Conservation (phyloP, 2,797 vertebrate genomes). For the Xenopus petersii region DNA sequence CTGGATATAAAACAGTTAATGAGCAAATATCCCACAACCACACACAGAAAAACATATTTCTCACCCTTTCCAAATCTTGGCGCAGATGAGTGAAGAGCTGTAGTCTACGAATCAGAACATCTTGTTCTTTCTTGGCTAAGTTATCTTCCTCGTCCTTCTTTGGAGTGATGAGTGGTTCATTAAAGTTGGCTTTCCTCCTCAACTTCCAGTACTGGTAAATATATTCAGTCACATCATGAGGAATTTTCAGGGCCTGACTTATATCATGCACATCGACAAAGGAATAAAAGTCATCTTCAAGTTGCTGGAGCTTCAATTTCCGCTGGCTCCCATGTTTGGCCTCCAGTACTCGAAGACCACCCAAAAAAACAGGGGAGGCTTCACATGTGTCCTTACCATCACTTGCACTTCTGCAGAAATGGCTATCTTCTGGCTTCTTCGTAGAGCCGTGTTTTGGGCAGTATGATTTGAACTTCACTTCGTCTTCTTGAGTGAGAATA, state of each 20-base stretch:
- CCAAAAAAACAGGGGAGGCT: constrained; percentile 49
- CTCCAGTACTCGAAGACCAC: constrained; percentile 61
- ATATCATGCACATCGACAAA: constrained; percentile 82
- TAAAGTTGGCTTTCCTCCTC: constrained; percentile 91
- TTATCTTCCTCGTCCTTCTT: constrained; percentile 96
- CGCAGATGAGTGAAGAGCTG: constrained; percentile 96
- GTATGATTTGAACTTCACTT: constrained; percentile 97
- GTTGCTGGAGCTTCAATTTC: constrained; percentile 90
- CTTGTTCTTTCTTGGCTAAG: constrained; percentile 89
- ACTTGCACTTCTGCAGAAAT: constrained; percentile 51
- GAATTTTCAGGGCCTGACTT: constrained; percentile 72
- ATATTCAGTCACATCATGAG: constrained; percentile 80
- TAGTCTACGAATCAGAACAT: constrained; percentile 86
- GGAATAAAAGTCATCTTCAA: constrained; percentile 90
- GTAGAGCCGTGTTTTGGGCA: constrained; percentile 87
- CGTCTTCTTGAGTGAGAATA: constrained; percentile 87
- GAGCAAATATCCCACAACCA: background rate
- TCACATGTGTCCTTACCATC: constrained; percentile 58
- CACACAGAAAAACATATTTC: constrained; percentile 36
- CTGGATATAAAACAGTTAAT: too few species aligned
- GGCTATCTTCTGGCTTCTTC: constrained; percentile 56
- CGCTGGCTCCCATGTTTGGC: constrained; percentile 78
- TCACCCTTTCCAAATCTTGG: constrained; percentile 96
- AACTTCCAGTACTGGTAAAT: constrained; percentile 96
- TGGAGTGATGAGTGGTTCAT: constrained; percentile 91